Percentiles rank a stretch among this genome's conserved stretches.
Conservation (phyloP, 2,113 vertebrate species). For the Numenius arquata region DNA sequence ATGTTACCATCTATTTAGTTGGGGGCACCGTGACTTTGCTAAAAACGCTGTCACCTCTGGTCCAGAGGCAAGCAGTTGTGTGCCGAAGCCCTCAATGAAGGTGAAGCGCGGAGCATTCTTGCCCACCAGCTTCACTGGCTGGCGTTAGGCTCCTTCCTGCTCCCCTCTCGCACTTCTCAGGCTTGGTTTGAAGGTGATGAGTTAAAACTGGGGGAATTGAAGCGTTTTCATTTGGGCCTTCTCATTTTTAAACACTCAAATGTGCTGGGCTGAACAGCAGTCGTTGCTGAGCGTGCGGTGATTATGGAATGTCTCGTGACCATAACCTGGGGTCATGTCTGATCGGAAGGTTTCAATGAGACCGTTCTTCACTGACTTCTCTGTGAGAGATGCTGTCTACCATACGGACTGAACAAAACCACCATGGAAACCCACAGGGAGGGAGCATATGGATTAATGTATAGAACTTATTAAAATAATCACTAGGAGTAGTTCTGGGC, state of each 20-base stretch:
- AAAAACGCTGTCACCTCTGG: not conserved
- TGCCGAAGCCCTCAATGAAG: not conserved
- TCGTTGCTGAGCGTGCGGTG: not conserved
- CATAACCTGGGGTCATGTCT: not conserved
- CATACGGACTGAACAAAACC: not conserved
- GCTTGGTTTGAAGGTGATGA: not conserved
- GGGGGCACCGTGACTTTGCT: not conserved
- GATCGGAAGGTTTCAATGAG: not conserved
- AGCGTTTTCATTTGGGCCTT: not conserved
- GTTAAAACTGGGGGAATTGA: not conserved
- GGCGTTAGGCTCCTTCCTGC: not conserved
- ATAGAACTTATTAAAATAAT: not conserved
- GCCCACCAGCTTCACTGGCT: fast-evolving
- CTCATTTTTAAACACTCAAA: not conserved
- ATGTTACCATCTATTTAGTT: not conserved
- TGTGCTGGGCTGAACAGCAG: not conserved
- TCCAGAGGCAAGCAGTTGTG: not conserved
- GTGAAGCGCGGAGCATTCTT: fast-evolving
- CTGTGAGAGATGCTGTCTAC: not conserved
- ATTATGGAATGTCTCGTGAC: not conserved
- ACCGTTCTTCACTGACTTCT: not conserved
- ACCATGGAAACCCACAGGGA: not conserved
- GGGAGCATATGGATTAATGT: not conserved
- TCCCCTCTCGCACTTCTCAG: fast-evolving
- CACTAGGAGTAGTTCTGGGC: not conserved